A percentile compares a stretch with the other conserved stretches of the same genome.
Evolutionary conservation across 2,113 vertebrate genomes (phyloP).

Genomic region (Esox niger): DNA sequence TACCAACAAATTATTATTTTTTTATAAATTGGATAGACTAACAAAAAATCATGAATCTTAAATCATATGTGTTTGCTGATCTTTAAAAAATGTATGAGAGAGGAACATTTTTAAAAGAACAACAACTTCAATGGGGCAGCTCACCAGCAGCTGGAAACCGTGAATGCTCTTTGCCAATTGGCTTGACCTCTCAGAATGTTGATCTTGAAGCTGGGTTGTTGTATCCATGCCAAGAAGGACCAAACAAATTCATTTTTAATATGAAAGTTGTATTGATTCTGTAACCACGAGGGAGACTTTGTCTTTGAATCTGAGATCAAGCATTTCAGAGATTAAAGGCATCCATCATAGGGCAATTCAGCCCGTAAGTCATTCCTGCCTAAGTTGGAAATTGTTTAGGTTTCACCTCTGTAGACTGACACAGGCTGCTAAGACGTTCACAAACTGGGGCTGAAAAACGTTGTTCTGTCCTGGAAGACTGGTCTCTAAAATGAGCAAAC

Average conservation of each 20-base stretch:
- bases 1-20: too few relatives aligned
- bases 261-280: conserved; percentile 1
- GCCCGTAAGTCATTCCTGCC: not conserved
- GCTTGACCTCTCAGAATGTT: conserved; percentile 49
- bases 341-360: not conserved
- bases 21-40: too few relatives aligned
- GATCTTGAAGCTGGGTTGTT: conserved; percentile 52
- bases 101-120: conserved; percentile 17
- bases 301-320: conserved; percentile 21
- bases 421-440: too few relatives aligned
- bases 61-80: conserved; percentile 42
- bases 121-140: conserved; percentile 40
- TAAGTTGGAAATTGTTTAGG: too few relatives aligned
- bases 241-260: conserved; percentile 16
- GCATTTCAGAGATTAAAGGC: conserved; percentile 10
- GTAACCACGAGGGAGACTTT: conserved; percentile 10
- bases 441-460: too few relatives aligned
- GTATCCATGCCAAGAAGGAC: conserved; percentile 24
- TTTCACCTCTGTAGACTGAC: too few relatives aligned
- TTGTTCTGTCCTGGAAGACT: too few relatives aligned
- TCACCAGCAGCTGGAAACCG: conserved; percentile 58
- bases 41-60: conserved; percentile 36
- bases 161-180: conserved; percentile 63
- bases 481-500: too few relatives aligned
- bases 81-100: conserved; percentile 66